These are phyloP conservation scores for Ceuthmochares aereus DNA, from an alignment of 2,113 vertebrate genomes.

Conservation along the genomic window DNA sequence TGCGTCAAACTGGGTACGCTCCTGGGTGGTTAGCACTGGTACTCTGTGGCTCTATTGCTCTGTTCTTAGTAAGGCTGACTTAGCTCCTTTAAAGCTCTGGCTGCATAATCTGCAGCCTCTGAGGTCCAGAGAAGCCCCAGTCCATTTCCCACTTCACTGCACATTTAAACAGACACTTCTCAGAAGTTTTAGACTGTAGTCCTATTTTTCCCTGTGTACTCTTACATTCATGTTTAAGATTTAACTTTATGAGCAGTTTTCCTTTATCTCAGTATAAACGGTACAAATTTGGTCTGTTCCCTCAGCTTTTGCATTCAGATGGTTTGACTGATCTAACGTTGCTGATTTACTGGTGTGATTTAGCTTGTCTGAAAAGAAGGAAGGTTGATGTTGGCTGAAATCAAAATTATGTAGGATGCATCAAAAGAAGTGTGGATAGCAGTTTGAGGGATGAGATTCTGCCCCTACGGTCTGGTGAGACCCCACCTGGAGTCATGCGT, in stretches of 20 bases:
- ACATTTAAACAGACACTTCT: neutral
- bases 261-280: neutral
- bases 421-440: no score
- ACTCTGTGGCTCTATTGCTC: fast-evolving
- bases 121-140: neutral
- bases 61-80: neutral
- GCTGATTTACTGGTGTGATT: neutral
- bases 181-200: neutral
- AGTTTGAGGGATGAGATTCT: no score
- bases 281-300: neutral
- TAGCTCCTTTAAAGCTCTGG: neutral
- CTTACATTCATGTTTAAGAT: neutral
- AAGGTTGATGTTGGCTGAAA: constrained; percentile 28
- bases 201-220: neutral
- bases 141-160: neutral
- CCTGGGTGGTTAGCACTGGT: neutral
- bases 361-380: constrained; percentile 15
- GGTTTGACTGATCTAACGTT: neutral
- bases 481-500: no score
- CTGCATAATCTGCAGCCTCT: neutral
- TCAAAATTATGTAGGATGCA: neutral
- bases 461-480: no score
- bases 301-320: constrained; percentile 23
- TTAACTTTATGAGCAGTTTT: constrained; percentile 21
- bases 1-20: neutral